Conservation (phyloP, 2,113 vertebrate species). For the Pterocles gutturalis region DNA sequence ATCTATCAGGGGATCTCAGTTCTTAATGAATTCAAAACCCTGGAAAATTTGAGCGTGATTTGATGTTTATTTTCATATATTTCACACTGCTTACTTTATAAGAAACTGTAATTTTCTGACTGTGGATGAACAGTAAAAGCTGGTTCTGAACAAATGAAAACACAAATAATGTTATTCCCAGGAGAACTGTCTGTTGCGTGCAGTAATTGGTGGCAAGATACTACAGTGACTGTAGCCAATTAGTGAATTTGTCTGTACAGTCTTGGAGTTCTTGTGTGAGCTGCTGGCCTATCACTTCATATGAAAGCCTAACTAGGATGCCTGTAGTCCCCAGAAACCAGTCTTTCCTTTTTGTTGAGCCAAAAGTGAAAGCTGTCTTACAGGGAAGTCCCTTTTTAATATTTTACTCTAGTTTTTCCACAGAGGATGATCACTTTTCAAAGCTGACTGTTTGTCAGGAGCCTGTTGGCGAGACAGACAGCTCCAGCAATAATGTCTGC, state of each 20-base stretch:
- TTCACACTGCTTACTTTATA: background rate
- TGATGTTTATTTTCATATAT: background rate
- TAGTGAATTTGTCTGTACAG: background rate
- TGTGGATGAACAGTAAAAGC: slow-evolving; percentile 26
- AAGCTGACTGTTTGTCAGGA: background rate
- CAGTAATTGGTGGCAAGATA: background rate
- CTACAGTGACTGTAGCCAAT: background rate
- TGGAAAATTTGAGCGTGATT: background rate
- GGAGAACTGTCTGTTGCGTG: background rate
- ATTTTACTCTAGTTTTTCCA: background rate
- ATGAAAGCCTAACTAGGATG: background rate
- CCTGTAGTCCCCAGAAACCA: background rate
- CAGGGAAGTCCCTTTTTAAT: background rate
- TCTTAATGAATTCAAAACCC: background rate
- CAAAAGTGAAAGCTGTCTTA: background rate
- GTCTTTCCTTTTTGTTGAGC: background rate
- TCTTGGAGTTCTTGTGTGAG: background rate
- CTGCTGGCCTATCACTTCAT: background rate
- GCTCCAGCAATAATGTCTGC: background rate
- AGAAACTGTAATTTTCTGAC: background rate
- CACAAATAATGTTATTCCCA: background rate
- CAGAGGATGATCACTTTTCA: background rate
- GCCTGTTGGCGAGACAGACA: background rate
- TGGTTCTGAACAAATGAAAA: slow-evolving; percentile 38
- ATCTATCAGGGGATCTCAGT: background rate